Evolutionary conservation across 2,113 vertebrate genomes (phyloP), one percentile per base, ranked within the genome.

Genomic region (Poecile atricapillus): DNA sequence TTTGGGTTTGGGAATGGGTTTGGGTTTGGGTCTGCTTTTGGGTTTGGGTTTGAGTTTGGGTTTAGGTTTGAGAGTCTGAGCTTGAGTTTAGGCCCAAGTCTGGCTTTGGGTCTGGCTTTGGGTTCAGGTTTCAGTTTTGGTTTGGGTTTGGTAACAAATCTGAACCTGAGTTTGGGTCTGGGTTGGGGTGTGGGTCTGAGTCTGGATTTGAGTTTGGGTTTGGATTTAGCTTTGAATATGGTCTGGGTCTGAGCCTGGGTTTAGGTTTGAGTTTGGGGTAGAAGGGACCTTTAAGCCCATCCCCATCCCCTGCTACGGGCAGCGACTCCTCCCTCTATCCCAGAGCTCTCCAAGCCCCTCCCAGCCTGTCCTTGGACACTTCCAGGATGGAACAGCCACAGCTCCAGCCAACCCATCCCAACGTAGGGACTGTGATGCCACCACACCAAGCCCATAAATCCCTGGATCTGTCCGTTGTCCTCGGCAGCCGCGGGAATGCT

Each of bases 341-440:
- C 53, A 25, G 23, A 8, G 0, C 14, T 9, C 53, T 46, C 60
- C 46, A 24, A 46, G 13, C 19, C 68, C 59, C 2, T 2, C 24
- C 77, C 77, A 44, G 0, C 22, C 77, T 3, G 0, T 8, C 59
- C 86, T 3, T 3, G 33, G 37, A 17, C 52, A 14, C 39, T 21
- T 21, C 69, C 78, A 39, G 33, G 3, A 1, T 11, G 68, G 68
- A 49, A 18, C 12, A 9, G 5, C 69, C 20, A 11, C 37, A 52
- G 0, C 16, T 55, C 30, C 1, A 0, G 7, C 60, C 44, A 59
- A 1, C 68, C 20, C 16, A 7, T 18, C 30, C 53, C 23, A 5
- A 0, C 0, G 0, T 0, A 22, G 35, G 27, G 19, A 19, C 63
- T 2, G 0, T 2, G 50, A 31, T 1, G 13, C 22, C 49, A 23